These are phyloP conservation scores for Agelas oroides DNA, from an alignment of 37 sponge, comb jelly and placozoan species.

Conservation along the genomic window DNA sequence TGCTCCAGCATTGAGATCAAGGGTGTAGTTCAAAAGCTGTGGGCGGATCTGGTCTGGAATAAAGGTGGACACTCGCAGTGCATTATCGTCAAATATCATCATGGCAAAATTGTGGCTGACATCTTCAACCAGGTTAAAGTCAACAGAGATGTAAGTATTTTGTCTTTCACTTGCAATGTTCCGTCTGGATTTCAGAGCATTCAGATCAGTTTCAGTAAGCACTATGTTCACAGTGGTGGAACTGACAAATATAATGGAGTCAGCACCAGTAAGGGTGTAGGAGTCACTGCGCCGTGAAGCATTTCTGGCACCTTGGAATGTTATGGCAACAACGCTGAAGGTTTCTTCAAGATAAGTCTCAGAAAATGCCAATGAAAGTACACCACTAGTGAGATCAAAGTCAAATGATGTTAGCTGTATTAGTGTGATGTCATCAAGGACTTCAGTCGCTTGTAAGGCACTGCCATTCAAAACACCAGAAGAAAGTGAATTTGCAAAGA, in stretches of 20 bases:
- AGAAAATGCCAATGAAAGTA: slow-evolving; percentile 56
- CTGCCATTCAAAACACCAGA: slow-evolving; percentile 33
- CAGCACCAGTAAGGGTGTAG: slow-evolving; percentile 48
- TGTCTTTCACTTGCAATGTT: slow-evolving; percentile 45
- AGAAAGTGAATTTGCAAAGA: slow-evolving; percentile 56
- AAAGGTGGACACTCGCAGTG: slow-evolving; percentile 34
- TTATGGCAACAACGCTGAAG: slow-evolving; percentile 54
- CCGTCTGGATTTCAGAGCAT: slow-evolving; percentile 64
- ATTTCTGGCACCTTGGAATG: slow-evolving; percentile 71
- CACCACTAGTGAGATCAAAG: slow-evolving; percentile 80
- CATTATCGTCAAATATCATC: slow-evolving; percentile 30
- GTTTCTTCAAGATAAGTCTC: slow-evolving; percentile 53
- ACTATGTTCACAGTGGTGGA: slow-evolving; percentile 29
- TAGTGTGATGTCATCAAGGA: slow-evolving; percentile 58
- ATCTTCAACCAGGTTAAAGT: slow-evolving; percentile 57
- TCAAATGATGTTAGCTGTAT: slow-evolving; percentile 58
- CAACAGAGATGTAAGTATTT: slow-evolving; percentile 73
- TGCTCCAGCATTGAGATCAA: slow-evolving; percentile 70
- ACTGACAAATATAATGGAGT: neutral
- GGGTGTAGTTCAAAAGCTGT: slow-evolving; percentile 56
- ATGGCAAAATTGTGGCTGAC: slow-evolving; percentile 47
- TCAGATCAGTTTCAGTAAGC: slow-evolving; percentile 67
- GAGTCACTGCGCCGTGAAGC: slow-evolving; percentile 37
- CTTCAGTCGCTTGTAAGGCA: slow-evolving; percentile 57
- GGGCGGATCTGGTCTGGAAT: slow-evolving; percentile 66